Evolutionary conservation across 2,888 invertebrate genomes (phyloP).

Genomic region (Falcaria lacertinaria): DNA sequence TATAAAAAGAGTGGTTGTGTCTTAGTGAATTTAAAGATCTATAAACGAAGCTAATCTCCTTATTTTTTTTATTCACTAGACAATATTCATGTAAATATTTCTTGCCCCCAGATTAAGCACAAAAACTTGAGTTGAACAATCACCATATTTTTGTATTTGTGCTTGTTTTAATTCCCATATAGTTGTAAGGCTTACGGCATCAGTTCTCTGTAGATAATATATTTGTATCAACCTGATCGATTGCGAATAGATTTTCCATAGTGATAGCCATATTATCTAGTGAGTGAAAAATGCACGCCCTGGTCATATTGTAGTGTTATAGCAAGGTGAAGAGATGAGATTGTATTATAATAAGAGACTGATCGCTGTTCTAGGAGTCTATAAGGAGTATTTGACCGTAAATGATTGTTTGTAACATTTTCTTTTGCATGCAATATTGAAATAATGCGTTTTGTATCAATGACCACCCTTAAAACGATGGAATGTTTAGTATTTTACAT

Average conservation of each 20-base stretch:
- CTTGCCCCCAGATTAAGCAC: background rate
- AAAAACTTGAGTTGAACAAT: background rate
- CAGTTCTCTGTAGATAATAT: background rate
- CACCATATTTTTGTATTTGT: background rate
- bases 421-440: constrained; percentile 7
- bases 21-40: constrained; percentile 44
- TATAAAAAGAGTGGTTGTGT: too few species aligned
- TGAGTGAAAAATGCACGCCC: constrained; percentile 39
- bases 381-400: background rate
- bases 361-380: constrained; percentile 13
- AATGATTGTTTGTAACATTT: constrained; percentile 3
- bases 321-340: constrained; percentile 29
- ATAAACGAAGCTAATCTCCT: constrained; percentile 19
- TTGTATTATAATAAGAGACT: constrained; percentile 36
- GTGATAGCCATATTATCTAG: constrained; percentile 21
- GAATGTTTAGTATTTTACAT: background rate
- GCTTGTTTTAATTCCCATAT: background rate
- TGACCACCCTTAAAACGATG: background rate
- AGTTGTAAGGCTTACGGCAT: background rate
- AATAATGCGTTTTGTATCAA: background rate
- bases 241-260: background rate
- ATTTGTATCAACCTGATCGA: background rate
- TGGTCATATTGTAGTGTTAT: constrained; percentile 35
- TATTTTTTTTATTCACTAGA: constrained; percentile 53
- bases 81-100: constrained; percentile 21